Evolutionary conservation across 2,113 vertebrate genomes (phyloP), one percentile per base, ranked within the genome.

Genomic region (Gnathonemus echidnorhynchus): DNA sequence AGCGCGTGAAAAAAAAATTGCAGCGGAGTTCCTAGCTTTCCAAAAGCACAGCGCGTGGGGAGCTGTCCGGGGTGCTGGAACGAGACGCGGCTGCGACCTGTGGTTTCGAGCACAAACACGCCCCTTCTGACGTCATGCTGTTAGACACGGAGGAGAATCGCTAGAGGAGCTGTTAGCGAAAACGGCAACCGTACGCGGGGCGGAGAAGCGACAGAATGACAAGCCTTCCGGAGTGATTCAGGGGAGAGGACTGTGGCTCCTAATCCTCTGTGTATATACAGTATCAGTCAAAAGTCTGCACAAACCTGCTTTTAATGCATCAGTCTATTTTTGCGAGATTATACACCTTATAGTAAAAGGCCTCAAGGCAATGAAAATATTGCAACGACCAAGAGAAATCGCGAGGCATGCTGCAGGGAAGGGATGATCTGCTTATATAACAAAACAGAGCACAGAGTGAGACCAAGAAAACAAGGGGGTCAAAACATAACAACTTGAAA

Each of bases 51-150:
- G 74, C 3, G 8, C 1, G 8, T 48, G 83, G 83, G 86, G 86
- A 87, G 50, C 86, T 56, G 86, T 87, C 86, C 31, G 19, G 13
- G 86, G 86, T 87, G 24, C 86, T 87, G 86, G 50, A 87, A 19
- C 5, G 24, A 87, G 50, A 21, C 0, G 17, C 3, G 27, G 50
- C 48, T 45, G 15, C 5, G 1, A 1, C 15, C 35, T 19, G 35
- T 7, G 74, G 31, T 77, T 39, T 17, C 1, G 5, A 8, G 35
- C 6, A 17, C 74, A 42, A 19, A 80, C 74, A 80, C 31, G 42
- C 13, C 39, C 13, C 15, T 80, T 6, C 74, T 39, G 74, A 80
- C 17, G 13, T 80, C 74, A 42, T 42, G 21, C 83, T 17, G 9
- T 10, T 24, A 8, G 45, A 24, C 83, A 48, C n/a, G 19, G 39